Evolutionary conservation across 2,797 vertebrate species (phyloP).

Genomic region (Argentina silus): DNA sequence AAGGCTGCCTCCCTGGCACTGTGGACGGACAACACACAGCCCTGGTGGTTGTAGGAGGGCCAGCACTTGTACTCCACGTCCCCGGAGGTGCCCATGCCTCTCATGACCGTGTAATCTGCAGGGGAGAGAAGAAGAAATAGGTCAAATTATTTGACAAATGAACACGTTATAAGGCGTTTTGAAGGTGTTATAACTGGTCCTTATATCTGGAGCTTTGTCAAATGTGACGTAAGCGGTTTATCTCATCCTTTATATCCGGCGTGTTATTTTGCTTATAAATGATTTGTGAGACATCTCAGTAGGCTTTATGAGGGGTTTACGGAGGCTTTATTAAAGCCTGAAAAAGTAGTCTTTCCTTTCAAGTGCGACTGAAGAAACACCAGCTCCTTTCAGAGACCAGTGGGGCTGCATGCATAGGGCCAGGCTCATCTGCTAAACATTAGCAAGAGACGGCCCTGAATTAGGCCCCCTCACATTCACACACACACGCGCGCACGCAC

Average conservation of each 20-base stretch:
- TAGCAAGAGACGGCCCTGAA: conserved; percentile 57
- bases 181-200: too few species aligned
- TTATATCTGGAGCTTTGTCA: too few species aligned
- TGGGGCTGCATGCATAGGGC: conserved; percentile 37
- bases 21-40: conserved; percentile 86
- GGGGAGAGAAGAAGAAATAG: conserved; percentile 32
- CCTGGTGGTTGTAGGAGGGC: conserved; percentile 87
- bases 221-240: too few species aligned
- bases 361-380: background rate
- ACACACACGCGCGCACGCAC: conserved; percentile 18
- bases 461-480: conserved; percentile 32
- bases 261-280: too few species aligned
- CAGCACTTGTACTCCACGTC: conserved; percentile 85
- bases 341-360: too few species aligned
- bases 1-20: conserved; percentile 78
- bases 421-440: conserved; percentile 79
- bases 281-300: too few species aligned
- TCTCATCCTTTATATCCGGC: too few species aligned
- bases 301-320: too few species aligned
- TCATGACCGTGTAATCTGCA: conserved; percentile 81
- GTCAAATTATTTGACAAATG: conserved; percentile 11
- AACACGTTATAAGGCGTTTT: too few species aligned
- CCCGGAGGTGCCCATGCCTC: conserved; percentile 76
- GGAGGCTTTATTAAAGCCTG: too few species aligned
- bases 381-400: conserved; percentile 17